Evolutionary conservation across 92 coral and sea anemone species (phyloP).

Genomic region (Micromussa lordhowensis): DNA sequence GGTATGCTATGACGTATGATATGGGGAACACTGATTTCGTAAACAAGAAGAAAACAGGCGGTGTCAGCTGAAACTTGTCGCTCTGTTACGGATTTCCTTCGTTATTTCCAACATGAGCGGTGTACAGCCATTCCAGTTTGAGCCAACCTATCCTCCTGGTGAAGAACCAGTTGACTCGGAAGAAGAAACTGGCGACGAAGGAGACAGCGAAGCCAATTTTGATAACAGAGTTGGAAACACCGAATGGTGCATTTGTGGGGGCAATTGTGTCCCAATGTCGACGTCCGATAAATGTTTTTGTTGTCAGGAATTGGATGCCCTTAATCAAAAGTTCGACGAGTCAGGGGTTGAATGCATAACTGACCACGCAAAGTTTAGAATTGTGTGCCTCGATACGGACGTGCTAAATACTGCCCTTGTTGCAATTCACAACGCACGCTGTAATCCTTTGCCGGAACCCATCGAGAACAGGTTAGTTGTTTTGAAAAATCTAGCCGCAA

Average conservation of each 20-base stretch:
- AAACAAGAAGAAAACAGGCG: background rate
- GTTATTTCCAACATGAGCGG: background rate
- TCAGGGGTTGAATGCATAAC: constrained; percentile 9
- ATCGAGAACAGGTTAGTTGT: constrained; percentile 52
- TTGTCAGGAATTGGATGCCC: background rate
- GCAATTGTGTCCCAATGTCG: background rate
- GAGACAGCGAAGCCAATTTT: background rate
- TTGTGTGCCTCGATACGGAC: constrained; percentile 57
- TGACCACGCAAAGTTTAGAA: constrained; percentile 32
- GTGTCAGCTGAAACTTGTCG: background rate
- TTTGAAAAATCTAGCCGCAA: background rate
- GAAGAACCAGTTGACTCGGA: constrained; percentile 13
- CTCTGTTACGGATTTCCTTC: background rate
- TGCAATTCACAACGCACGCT: constrained; percentile 45
- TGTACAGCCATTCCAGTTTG: constrained; percentile 24
- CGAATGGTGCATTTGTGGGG: constrained; percentile 26
- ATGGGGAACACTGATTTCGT: background rate
- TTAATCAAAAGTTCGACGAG: background rate
- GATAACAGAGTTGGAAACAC: background rate
- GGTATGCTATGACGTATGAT: constrained; percentile 12
- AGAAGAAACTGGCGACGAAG: constrained; percentile 10
- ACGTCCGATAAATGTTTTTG: constrained; percentile 5
- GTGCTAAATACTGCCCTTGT: constrained; percentile 65
- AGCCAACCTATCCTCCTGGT: constrained; percentile 19
- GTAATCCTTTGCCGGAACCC: constrained; percentile 43